Base-by-base conservation (phyloP, 2,797 vertebrate genomes). In the Austrolebias charrua region DNA sequence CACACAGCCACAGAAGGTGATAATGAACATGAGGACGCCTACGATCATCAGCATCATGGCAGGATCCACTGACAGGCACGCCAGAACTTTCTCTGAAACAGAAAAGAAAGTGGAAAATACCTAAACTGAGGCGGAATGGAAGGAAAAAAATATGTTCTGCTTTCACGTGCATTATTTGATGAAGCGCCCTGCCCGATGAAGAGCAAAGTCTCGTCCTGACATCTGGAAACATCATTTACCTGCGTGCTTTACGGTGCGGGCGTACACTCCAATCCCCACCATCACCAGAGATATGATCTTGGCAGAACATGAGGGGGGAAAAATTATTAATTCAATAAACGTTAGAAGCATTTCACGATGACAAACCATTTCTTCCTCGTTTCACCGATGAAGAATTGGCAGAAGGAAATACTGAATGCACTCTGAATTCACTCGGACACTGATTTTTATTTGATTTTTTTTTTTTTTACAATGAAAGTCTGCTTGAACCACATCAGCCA, bases 1-100 rank as follows among this genome's bases (percentile, higher is more conserved):
- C 0, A 97, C 90, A 13, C 96, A 99, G 81, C 97, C 96, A 2
- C 95, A 98, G 93, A 98, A 99, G 40, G 96, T 98, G 88, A 99
- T 86, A 69, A 96, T 77, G 90, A 99, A 99, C 94, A 95, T 96
- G 66, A 98, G 86, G 61, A 94, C 2, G 0, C 97, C 96, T 0
- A 96, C 91, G 0, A 93, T 67, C n/a, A 98, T 60, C 33, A 98
- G 90, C 73, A 98, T 84, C 42, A 96, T 60, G 60, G 96, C 94
- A 0, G 96, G 96, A 65, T 98, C 96, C 88, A 97, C 91, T 0
- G 94, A 86, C 73, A 98, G 87, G 68, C 80, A 94, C 1, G 94
- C 93, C 86, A 96, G 58, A 0, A 94, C 94, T 0, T 95, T 90
- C 80, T 98, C 97, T 96, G 66, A 38, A 50, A 38, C 2, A 59